These are phyloP conservation scores for Ambastaia sidthimunki DNA, from an alignment of 2,797 vertebrate genomes.

Conservation along the genomic window DNA sequence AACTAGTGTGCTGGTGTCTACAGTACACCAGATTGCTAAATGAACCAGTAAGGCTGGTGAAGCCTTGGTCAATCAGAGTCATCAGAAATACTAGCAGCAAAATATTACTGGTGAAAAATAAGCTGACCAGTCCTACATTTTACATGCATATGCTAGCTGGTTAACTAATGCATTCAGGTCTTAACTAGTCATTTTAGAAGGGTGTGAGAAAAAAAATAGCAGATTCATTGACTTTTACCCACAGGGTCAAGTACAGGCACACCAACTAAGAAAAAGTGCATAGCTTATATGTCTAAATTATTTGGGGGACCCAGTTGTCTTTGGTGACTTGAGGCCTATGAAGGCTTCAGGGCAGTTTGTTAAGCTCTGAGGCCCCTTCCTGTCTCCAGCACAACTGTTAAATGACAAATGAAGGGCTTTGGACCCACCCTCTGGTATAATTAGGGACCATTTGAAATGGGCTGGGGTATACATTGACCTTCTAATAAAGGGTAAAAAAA, in stretches of 20 bases:
- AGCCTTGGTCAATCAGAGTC: no score
- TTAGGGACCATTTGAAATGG: constrained; percentile 55
- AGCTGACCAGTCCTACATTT: no score
- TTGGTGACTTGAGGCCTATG: constrained; percentile 34
- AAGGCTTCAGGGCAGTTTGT: constrained; percentile 35
- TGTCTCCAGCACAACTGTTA: constrained; percentile 37
- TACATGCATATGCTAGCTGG: neutral
- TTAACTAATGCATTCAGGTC: neutral
- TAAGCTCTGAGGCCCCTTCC: constrained; percentile 18
- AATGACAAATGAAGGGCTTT: constrained; percentile 59
- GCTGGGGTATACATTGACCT: constrained; percentile 54
- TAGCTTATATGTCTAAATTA: constrained; percentile 29
- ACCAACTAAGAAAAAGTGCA: constrained; percentile 38
- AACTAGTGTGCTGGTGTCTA: neutral
- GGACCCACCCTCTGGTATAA: constrained; percentile 51
- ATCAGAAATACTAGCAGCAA: no score
- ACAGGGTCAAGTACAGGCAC: neutral
- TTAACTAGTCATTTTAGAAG: neutral
- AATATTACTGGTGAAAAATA: no score
- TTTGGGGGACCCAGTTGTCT: constrained; percentile 29
- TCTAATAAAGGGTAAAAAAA: constrained; percentile 42
- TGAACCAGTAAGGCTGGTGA: no score
- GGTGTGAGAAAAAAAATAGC: neutral
- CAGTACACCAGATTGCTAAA: no score
- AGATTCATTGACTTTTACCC: neutral